Evolutionary conservation across 2,113 vertebrate species (phyloP).

Genomic region (Hippolais icterina): DNA sequence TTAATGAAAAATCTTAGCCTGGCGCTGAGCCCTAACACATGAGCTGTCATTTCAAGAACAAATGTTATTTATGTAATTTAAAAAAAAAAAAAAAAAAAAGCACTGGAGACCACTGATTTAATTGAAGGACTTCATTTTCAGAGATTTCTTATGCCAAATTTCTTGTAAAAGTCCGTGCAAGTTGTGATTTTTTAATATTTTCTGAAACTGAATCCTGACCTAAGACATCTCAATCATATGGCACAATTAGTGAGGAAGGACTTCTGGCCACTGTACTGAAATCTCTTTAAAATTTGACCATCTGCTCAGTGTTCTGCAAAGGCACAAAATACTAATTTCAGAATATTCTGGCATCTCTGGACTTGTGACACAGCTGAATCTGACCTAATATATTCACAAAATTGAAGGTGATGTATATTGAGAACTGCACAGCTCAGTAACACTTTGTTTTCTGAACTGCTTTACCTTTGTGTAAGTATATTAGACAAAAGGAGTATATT

Average conservation of each 20-base stretch:
- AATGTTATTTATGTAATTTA: neutral
- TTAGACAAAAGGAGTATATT: neutral
- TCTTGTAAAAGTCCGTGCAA: neutral
- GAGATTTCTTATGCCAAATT: neutral
- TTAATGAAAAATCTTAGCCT: neutral
- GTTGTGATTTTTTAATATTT: neutral
- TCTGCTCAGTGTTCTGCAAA: neutral
- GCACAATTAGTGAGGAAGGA: neutral
- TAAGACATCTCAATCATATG: neutral
- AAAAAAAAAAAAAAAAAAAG: neutral
- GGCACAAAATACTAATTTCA: neutral
- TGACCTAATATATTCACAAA: neutral
- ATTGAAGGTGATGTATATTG: neutral
- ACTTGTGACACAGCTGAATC: neutral
- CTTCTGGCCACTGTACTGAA: neutral
- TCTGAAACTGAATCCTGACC: neutral
- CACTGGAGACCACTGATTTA: neutral
- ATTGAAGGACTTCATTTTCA: neutral
- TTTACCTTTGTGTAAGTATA: neutral
- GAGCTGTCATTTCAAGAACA: neutral
- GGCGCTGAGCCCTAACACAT: neutral
- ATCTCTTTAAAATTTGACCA: neutral
- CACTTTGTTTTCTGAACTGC: neutral
- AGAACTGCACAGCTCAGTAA: neutral
- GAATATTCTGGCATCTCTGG: neutral